Evolutionary conservation across 2,113 vertebrate species (phyloP).

Genomic region (Gadus macrocephalus): DNA sequence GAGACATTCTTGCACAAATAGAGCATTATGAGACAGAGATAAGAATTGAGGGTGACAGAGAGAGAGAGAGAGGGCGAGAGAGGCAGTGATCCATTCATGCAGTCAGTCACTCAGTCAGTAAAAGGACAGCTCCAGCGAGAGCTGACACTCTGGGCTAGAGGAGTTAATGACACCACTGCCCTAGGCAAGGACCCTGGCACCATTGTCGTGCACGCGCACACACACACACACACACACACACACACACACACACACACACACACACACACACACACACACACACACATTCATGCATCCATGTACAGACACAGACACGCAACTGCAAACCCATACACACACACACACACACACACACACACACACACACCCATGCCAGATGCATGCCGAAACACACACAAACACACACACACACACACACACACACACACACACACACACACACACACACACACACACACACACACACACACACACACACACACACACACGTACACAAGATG

Average conservation of each 20-base stretch:
- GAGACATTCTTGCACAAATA: too few species aligned
- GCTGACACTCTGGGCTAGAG: constrained; percentile 27
- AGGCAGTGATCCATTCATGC: constrained; percentile 39
- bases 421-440: too few species aligned
- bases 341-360: too few species aligned
- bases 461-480: too few species aligned
- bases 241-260: too few species aligned
- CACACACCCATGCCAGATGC: too few species aligned
- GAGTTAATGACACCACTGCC: constrained; percentile 41
- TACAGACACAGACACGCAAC: constrained; percentile 5
- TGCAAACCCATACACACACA: not conserved
- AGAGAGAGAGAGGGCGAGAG: constrained; percentile 5
- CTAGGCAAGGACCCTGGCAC: not conserved
- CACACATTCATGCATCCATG: too few species aligned
- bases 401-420: too few species aligned
- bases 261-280: not conserved
- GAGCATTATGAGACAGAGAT: constrained; percentile 5
- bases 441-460: too few species aligned
- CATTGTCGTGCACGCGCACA: not conserved
- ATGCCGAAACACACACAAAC: too few species aligned
- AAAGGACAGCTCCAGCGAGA: constrained; percentile 36
- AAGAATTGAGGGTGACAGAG: constrained; percentile 6
- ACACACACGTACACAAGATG: too few species aligned
- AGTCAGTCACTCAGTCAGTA: constrained; percentile 10
- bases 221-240: constrained; percentile 9